phyloP scores from a whole-genome alignment of 2,797 vertebrate genomes.

The Macrochelys suwanniensis region DNA sequence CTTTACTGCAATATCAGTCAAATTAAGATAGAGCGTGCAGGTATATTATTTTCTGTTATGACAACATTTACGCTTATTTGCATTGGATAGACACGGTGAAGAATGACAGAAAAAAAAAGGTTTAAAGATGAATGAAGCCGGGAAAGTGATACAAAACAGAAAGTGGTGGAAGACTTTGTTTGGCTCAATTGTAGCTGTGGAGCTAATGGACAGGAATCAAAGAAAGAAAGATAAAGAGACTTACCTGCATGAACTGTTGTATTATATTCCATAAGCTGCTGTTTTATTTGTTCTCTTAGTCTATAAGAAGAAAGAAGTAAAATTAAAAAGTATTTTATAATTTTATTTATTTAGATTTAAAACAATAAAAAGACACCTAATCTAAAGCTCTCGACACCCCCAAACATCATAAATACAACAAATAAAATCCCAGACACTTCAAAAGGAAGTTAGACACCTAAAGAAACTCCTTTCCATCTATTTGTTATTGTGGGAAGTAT shows the following conservation, averaged over 20 bases:
- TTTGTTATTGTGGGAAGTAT: neutral
- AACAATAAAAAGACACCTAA: neutral
- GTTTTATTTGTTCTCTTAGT: slow-evolving; percentile 70
- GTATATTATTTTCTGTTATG: neutral
- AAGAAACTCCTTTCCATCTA: neutral
- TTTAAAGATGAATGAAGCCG: neutral
- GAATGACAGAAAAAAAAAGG: neutral
- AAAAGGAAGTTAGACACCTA: neutral
- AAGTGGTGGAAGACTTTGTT: neutral
- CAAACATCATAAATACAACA: neutral
- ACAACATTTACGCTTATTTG: neutral
- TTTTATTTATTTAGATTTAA: neutral
- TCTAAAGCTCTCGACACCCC: neutral
- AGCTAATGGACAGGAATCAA: rapidly evolving
- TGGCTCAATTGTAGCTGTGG: neutral
- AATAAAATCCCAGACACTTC: neutral
- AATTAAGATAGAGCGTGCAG: rapidly evolving
- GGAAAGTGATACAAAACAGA: neutral
- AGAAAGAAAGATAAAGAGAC: neutral
- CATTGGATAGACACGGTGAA: neutral
- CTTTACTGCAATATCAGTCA: rapidly evolving
- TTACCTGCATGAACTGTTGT: slow-evolving; percentile 52
- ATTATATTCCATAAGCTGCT: slow-evolving; percentile 75
- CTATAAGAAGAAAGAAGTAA: slow-evolving; percentile 40
- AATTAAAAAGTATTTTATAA: neutral